phyloP scores from a whole-genome alignment of 2,797 vertebrate species.

The Pogoniulus pusillus region DNA sequence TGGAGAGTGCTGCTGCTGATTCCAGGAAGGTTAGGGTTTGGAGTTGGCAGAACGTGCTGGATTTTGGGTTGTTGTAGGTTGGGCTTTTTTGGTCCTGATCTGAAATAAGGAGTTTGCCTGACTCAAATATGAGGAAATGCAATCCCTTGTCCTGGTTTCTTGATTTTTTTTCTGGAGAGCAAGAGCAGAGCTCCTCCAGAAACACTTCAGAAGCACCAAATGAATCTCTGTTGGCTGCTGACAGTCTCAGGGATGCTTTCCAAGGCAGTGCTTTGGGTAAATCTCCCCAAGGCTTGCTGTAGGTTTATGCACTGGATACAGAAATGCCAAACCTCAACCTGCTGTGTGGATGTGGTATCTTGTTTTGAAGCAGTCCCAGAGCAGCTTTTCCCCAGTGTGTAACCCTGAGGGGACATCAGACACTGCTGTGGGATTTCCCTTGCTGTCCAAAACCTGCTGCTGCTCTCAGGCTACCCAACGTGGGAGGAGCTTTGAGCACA shows the following conservation, averaged over 20 bases:
- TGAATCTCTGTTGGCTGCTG: not conserved
- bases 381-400: not conserved
- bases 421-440: not conserved
- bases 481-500: not conserved
- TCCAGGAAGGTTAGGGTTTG: not conserved
- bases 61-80: not conserved
- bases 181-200: not conserved
- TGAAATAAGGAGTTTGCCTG: not conserved
- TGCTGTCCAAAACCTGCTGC: fast-evolving
- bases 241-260: not conserved
- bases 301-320: not conserved
- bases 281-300: not conserved
- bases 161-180: not conserved
- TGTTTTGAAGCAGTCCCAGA: not conserved
- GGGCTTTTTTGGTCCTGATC: not conserved
- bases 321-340: not conserved
- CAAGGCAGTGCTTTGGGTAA: not conserved
- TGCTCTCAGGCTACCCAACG: not conserved
- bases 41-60: not conserved
- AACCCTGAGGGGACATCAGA: not conserved
- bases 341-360: not conserved
- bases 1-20: not conserved
- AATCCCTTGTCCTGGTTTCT: not conserved
- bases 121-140: not conserved
- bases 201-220: not conserved